phyloP scores from a whole-genome alignment of 2,797 vertebrate genomes.

The Melopsittacus undulatus region DNA sequence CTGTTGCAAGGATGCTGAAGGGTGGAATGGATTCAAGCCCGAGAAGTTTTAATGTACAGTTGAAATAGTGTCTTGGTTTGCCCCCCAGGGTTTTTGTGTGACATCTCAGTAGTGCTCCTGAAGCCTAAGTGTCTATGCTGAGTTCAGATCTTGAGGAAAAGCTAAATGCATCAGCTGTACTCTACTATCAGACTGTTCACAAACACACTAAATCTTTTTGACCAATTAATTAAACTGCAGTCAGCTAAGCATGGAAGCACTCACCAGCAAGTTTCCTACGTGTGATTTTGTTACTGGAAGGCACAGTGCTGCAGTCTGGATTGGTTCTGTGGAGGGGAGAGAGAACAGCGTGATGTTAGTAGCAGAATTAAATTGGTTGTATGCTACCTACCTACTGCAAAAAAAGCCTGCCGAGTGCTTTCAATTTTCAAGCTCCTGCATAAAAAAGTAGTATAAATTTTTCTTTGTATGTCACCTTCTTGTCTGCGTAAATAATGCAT shows the following conservation, averaged over 20 bases:
- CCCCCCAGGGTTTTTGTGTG: background rate
- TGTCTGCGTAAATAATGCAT: background rate
- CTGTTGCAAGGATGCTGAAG: background rate
- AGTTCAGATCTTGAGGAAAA: background rate
- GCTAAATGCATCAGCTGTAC: background rate
- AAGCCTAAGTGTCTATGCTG: background rate
- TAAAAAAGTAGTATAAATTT: background rate
- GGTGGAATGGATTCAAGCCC: background rate
- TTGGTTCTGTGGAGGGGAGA: no score
- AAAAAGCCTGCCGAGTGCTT: background rate
- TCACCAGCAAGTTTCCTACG: background rate
- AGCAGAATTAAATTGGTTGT: background rate
- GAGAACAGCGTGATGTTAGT: background rate
- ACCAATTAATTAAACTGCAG: background rate
- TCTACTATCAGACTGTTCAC: background rate
- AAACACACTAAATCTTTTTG: background rate
- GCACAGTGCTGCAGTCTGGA: no score
- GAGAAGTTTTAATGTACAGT: background rate
- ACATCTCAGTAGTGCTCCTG: background rate
- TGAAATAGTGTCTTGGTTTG: background rate
- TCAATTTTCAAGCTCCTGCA: background rate
- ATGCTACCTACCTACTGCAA: background rate
- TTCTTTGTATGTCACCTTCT: background rate
- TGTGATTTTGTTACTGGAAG: background rate
- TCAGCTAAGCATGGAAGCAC: background rate